Evolutionary conservation across 2,113 vertebrate species (phyloP), one percentile per base, ranked within the genome.

Genomic region (Chinchilla lanigera): DNA sequence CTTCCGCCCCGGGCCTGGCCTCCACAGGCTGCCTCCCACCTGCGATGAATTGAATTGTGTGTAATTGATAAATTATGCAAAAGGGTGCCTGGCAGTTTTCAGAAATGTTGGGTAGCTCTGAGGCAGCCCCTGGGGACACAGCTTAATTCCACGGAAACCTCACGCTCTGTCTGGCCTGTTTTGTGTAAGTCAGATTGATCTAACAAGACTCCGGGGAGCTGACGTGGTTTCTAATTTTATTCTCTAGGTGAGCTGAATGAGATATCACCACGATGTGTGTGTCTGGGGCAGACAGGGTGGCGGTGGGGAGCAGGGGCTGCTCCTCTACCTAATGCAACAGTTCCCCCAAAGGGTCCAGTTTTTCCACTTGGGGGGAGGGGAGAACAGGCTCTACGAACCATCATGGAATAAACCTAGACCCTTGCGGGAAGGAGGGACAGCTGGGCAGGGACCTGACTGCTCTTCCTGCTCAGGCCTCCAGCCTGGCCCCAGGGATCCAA

Each of bases 41-140:
- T 95, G 30, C 12, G 4, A 93, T 92, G 94, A 96, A 97, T 97
- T 92, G 97, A 98, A 97, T 95, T 90, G 96, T 98, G 97, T 98
- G 97, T 98, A 98, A 98, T 98, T 98, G 98, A 98, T 98, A 97
- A 98, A 98, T 98, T 98, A 98, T 98, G 98, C 98, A 98, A 97
- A 91, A 97, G 86, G 95, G 88, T n/a, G 41, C 96, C 98, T 98
- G 98, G 97, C 98, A 96, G 83, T 96, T 97, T 97, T 97, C 95
- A 81, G 95, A 97, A 77, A 97, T 12, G 98, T 75, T 38, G 96
- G 47, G 97, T 97, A 96, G 98, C 95, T 98, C 95, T 0, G 60
- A 96, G 96, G 97, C 97, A 98, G 93, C 97, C 98, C 98, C n/a
- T 93, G 93, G 98, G 98, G 98, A 97, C 96, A 52, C 87, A 3